A percentile compares a stretch with the other conserved stretches of the same genome.
Conservation (phyloP, 2,113 vertebrate species). For the Dascyllus trimaculatus region DNA sequence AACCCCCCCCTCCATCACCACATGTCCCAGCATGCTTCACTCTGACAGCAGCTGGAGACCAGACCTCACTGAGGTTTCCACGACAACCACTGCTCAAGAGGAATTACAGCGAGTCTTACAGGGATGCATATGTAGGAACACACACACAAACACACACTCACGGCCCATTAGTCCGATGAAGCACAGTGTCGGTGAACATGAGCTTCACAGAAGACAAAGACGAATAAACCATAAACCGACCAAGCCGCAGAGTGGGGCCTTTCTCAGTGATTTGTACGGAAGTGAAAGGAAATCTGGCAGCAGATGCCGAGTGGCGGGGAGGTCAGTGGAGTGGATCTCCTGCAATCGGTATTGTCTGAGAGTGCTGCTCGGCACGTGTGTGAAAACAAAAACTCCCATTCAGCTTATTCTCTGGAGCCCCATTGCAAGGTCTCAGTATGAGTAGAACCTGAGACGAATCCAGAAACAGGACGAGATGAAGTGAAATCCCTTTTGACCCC, state of each 20-base stretch:
- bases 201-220: slow-evolving; percentile 10
- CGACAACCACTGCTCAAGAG: slow-evolving; percentile 52
- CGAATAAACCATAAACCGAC: slow-evolving; percentile 16
- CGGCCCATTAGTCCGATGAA: slow-evolving; percentile 17
- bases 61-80: slow-evolving; percentile 67
- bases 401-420: slow-evolving; percentile 26
- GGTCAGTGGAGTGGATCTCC: slow-evolving; percentile 44
- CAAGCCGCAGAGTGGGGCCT: slow-evolving; percentile 33
- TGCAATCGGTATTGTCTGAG: slow-evolving; percentile 53
- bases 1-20: slow-evolving; percentile 18
- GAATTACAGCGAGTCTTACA: slow-evolving; percentile 24
- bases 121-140: slow-evolving; percentile 18
- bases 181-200: slow-evolving; percentile 10
- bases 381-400: slow-evolving; percentile 66
- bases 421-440: slow-evolving; percentile 33
- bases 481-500: too few species aligned
- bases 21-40: slow-evolving; percentile 62
- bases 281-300: slow-evolving; percentile 71
- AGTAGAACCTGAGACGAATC: slow-evolving; percentile 1
- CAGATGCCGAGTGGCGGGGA: slow-evolving; percentile 59
- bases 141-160: slow-evolving; percentile 20
- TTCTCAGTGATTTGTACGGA: slow-evolving; percentile 41
- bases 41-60: slow-evolving; percentile 66
- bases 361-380: slow-evolving; percentile 39
- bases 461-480: slow-evolving; percentile 26